These are phyloP conservation scores for Serilophus lunatus DNA, from an alignment of 2,113 vertebrate genomes.

Conservation along the genomic window DNA sequence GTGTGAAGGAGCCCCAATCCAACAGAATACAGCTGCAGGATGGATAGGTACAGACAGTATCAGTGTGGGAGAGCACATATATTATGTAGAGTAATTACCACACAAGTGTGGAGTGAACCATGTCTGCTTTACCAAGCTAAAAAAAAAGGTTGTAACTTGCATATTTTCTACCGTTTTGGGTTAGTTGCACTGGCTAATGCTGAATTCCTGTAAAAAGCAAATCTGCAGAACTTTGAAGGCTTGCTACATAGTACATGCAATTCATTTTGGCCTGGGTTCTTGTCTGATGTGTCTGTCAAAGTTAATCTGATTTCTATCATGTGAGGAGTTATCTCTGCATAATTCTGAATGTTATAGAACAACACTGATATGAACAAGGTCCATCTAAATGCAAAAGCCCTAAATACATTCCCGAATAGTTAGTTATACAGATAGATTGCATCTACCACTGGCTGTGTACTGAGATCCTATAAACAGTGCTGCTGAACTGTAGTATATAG, in stretches of 20 bases:
- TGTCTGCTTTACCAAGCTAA: background rate
- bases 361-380: background rate
- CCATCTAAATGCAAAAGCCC: background rate
- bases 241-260: background rate
- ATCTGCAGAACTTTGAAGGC: background rate
- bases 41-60: background rate
- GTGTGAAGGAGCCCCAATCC: background rate
- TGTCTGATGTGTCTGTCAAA: background rate
- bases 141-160: background rate
- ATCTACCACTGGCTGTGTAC: background rate
- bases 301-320: background rate
- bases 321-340: background rate
- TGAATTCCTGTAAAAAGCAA: background rate
- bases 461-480: background rate
- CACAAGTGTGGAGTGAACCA: background rate
- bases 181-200: background rate
- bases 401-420: background rate
- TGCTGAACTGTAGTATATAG: background rate
- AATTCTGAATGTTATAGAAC: background rate
- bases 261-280: background rate
- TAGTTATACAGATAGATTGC: background rate
- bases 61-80: background rate
- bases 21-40: background rate
- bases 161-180: background rate
- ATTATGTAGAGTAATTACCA: background rate